phyloP scores from a whole-genome alignment of 2,888 invertebrate species.

The Macaria notata region DNA sequence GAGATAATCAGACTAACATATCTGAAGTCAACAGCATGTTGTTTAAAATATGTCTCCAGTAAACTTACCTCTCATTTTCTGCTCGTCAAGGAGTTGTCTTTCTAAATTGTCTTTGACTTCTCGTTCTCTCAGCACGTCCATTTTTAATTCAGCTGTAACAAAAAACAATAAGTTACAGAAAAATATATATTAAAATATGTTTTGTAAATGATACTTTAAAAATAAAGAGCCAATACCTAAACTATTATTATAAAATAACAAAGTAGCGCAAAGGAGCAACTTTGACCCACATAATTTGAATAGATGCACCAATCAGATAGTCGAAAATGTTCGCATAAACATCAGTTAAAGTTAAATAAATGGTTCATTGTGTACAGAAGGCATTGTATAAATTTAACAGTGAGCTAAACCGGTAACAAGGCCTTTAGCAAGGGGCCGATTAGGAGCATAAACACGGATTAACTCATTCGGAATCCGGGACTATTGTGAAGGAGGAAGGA shows the following conservation, averaged over 20 bases:
- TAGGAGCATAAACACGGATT: constrained; percentile 81
- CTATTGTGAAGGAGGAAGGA: constrained; percentile 81
- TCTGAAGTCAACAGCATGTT: no score
- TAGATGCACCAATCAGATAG: constrained; percentile 45
- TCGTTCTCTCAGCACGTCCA: constrained; percentile 96
- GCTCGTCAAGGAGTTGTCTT: constrained; percentile 95
- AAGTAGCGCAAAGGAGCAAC: background rate
- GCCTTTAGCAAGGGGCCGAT: constrained; percentile 76
- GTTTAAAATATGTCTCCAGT: background rate
- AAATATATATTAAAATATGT: background rate
- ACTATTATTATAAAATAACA: no score
- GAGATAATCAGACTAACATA: constrained; percentile 9
- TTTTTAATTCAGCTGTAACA: constrained; percentile 96
- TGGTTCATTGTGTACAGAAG: constrained; percentile 67
- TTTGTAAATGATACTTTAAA: background rate
- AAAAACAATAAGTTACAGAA: constrained; percentile 20
- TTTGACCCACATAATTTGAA: constrained; percentile 30
- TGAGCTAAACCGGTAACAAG: constrained; percentile 75
- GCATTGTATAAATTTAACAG: constrained; percentile 77
- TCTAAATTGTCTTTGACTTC: constrained; percentile 97
- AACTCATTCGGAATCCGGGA: constrained; percentile 78
- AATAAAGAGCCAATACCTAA: background rate
- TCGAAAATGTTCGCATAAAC: constrained; percentile 55
- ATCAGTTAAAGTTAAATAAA: constrained; percentile 63
- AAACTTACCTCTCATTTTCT: constrained; percentile 95